Evolutionary conservation across 2,797 vertebrate species (phyloP).

Genomic region (Poecile montanus): DNA sequence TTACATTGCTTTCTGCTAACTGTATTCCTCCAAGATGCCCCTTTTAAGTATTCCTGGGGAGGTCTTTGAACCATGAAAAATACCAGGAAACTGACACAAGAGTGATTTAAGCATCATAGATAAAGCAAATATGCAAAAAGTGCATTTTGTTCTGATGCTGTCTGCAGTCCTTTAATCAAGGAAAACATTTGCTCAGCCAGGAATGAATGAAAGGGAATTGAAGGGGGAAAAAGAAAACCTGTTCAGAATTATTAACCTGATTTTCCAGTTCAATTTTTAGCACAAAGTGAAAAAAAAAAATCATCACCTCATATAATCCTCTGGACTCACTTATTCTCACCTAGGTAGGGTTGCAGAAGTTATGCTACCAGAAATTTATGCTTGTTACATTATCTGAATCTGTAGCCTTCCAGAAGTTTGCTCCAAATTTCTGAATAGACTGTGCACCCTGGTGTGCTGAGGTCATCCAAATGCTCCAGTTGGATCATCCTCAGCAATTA

Average conservation of each 20-base stretch:
- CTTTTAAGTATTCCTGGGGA: neutral
- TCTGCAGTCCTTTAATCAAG: neutral
- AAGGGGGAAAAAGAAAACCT: neutral
- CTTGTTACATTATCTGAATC: neutral
- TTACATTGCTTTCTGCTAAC: slow-evolving; percentile 51
- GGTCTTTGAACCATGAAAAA: neutral
- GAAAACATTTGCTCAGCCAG: neutral
- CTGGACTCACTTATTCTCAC: neutral
- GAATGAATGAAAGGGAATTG: slow-evolving; percentile 13
- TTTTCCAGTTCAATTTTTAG: slow-evolving; percentile 26
- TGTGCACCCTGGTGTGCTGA: neutral
- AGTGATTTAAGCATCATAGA: neutral
- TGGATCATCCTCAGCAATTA: neutral
- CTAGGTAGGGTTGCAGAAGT: neutral
- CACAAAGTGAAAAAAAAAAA: neutral
- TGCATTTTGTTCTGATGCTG: neutral
- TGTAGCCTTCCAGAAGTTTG: neutral
- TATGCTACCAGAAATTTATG: neutral
- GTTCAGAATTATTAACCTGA: neutral
- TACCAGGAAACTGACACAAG: neutral
- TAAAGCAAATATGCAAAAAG: neutral
- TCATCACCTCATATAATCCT: neutral
- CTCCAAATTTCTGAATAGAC: neutral
- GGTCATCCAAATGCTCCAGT: neutral
- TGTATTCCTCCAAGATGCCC: slow-evolving; percentile 34